Evolutionary conservation across 2,797 vertebrate genomes (phyloP).

Genomic region (Eleutherodactylus coqui): DNA sequence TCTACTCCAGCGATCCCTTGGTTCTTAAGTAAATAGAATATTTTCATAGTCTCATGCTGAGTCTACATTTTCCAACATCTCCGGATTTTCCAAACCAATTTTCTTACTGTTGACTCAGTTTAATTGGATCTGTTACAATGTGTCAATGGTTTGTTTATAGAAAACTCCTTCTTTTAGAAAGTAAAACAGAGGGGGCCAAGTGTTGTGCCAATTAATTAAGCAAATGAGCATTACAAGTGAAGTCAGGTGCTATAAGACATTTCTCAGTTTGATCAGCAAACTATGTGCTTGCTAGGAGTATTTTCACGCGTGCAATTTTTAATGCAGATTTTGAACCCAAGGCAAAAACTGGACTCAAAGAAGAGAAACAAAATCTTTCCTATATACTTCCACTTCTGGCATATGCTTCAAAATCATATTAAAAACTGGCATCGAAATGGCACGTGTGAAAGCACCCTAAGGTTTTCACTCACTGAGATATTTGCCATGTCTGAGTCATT

Average conservation of each 20-base stretch:
- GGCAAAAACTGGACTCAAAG: neutral
- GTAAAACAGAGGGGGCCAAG: slow-evolving; percentile 6
- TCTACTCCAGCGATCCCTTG: too few relatives aligned
- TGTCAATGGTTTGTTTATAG: slow-evolving; percentile 46
- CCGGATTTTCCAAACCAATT: slow-evolving; percentile 14
- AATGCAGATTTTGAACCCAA: neutral
- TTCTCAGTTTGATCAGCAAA: neutral
- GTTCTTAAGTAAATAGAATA: neutral
- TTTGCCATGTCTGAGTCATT: too few relatives aligned
- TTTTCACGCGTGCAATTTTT: neutral
- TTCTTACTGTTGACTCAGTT: slow-evolving; percentile 22
- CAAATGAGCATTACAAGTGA: neutral
- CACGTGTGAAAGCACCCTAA: too few relatives aligned
- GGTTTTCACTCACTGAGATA: too few relatives aligned
- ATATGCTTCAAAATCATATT: too few relatives aligned
- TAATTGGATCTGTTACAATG: slow-evolving; percentile 50
- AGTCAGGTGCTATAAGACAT: slow-evolving; percentile 25
- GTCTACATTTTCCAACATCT: neutral
- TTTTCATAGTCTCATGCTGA: slow-evolving; percentile 6
- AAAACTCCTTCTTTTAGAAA: slow-evolving; percentile 33
- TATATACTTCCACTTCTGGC: too few relatives aligned
- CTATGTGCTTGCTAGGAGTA: neutral
- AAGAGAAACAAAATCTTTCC: too few relatives aligned
- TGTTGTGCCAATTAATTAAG: slow-evolving; percentile 26
- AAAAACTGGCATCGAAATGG: too few relatives aligned